These are phyloP conservation scores for Pitta sordida DNA, from an alignment of 2,113 vertebrate species.

Conservation along the genomic window DNA sequence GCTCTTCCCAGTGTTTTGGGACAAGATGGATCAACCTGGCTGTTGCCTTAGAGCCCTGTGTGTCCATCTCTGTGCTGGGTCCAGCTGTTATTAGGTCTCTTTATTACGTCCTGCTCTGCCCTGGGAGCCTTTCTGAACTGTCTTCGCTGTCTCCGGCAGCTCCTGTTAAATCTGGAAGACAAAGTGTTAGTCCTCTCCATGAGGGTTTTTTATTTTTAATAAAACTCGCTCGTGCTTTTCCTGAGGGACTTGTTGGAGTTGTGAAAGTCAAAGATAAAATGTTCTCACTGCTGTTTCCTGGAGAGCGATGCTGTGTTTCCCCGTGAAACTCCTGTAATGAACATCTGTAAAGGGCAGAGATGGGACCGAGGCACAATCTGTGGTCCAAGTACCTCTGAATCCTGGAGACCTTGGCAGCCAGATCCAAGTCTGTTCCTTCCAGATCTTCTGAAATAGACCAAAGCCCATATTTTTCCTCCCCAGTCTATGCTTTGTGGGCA, in stretches of 20 bases:
- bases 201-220: slow-evolving; percentile 53
- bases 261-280: slow-evolving; percentile 5
- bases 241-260: slow-evolving; percentile 13
- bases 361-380: neutral
- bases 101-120: neutral
- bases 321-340: neutral
- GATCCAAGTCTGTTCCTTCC: neutral
- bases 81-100: neutral
- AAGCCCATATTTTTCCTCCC: neutral
- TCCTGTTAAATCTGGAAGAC: slow-evolving; percentile 15
- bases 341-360: neutral
- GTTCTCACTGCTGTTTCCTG: slow-evolving; percentile 2
- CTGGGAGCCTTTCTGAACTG: neutral
- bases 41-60: neutral
- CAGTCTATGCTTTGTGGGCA: neutral
- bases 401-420: neutral
- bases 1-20: neutral
- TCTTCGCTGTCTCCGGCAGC: neutral
- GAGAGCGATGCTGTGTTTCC: neutral
- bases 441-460: neutral
- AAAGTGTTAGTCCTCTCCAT: neutral
- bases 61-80: neutral
- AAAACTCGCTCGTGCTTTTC: slow-evolving; percentile 10
- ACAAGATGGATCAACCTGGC: neutral
- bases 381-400: neutral